Conservation (phyloP, 2,797 vertebrate genomes). For the Tamandua tetradactyla region DNA sequence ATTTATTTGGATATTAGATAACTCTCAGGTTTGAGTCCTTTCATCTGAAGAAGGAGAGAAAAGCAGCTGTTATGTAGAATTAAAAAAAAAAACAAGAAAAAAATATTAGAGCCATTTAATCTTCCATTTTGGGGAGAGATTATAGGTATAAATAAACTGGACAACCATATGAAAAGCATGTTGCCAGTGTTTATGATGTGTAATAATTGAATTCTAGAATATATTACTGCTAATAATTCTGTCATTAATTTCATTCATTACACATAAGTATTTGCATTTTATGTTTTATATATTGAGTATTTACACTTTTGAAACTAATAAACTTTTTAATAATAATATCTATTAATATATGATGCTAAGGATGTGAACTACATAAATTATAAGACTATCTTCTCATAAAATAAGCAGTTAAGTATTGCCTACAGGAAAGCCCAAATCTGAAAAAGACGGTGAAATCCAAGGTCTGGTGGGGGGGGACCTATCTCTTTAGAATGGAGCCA, state of each 20-base stretch:
- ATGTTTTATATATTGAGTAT: background rate
- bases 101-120: background rate
- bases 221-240: background rate
- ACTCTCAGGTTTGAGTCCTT: slow-evolving; percentile 63
- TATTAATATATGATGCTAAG: background rate
- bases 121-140: background rate
- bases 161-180: background rate
- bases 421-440: background rate
- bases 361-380: background rate
- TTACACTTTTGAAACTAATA: background rate
- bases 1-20: slow-evolving; percentile 74
- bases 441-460: background rate
- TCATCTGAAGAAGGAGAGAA: slow-evolving; percentile 53
- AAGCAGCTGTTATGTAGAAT: slow-evolving; percentile 38
- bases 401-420: background rate
- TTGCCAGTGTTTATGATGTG: background rate
- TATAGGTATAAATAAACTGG: background rate
- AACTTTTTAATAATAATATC: background rate
- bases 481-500: background rate
- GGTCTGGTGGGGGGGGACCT: background rate
- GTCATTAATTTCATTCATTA: background rate
- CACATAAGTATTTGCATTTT: background rate
- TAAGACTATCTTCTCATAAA: background rate
- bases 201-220: background rate
- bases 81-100: slow-evolving; percentile 45